phyloP scores from a whole-genome alignment of 2,888 invertebrate genomes.

The Miltochrista miniata region DNA sequence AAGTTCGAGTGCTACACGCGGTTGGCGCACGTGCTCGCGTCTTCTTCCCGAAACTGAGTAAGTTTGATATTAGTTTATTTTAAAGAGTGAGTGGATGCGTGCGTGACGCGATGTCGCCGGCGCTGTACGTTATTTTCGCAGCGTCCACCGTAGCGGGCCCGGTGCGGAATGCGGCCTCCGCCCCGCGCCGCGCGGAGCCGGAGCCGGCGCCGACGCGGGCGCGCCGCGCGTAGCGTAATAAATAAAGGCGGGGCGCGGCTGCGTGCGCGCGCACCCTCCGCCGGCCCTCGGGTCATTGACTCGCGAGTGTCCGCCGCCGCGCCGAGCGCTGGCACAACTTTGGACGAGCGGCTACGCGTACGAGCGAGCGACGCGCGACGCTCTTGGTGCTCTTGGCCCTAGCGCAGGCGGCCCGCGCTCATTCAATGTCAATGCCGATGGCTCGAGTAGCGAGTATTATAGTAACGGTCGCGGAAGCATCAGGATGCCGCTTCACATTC shows the following conservation, averaged over 20 bases:
- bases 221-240: conserved; percentile 81
- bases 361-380: conserved; percentile 24
- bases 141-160: conserved; percentile 55
- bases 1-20: conserved; percentile 59
- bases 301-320: conserved; percentile 51
- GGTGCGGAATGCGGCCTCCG: conserved; percentile 76
- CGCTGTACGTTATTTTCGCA: conserved; percentile 74
- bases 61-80: conserved; percentile 74
- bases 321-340: too few relatives aligned
- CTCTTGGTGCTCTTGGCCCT: conserved; percentile 68
- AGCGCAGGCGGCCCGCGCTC: conserved; percentile 37
- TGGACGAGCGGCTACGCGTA: too few relatives aligned
- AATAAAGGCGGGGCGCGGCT: conserved; percentile 83
- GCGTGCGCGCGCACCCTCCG: conserved; percentile 82
- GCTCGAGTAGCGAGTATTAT: conserved; percentile 35
- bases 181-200: conserved; percentile 73
- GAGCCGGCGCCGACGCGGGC: conserved; percentile 50
- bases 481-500: conserved; percentile 5
- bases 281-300: conserved; percentile 79
- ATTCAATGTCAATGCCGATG: conserved; percentile 77
- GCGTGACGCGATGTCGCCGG: conserved; percentile 46
- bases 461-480: conserved; percentile 15
- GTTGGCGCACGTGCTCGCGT: conserved; percentile 69
- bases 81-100: conserved; percentile 68
- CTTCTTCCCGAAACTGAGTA: conserved; percentile 62